Evolutionary conservation across 2,797 vertebrate genomes (phyloP), one percentile per base, ranked within the genome.

Genomic region (Myiothlypis coronata): DNA sequence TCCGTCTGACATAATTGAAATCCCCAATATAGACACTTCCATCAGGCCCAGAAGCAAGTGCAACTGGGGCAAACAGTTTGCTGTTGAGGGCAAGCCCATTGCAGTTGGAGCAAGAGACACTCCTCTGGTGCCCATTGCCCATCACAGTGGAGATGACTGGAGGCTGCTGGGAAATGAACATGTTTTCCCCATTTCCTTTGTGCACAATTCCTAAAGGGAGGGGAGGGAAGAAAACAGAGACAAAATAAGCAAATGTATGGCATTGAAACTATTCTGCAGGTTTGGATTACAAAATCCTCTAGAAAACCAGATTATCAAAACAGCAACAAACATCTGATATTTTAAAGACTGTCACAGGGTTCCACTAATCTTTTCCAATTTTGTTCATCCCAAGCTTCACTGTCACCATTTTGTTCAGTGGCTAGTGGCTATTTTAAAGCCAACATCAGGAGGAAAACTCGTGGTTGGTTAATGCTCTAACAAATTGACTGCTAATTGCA

Each of bases 141-240:
- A 99, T 99, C 89, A 99, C 98, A 0, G 98, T 99, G 87, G 98
- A 97, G 96, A 99, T 99, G 76, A 99, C 98, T 7, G 98, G 98
- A 4, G 99, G 99, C 95, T 99, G 99, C 98, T 99, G 99, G 96
- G 99, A 99, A 90, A 99, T 98, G 97, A 99, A 99, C 95, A 99
- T 96, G 83, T 99, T 99, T 96, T 99, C 99, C 78, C 99, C 99
- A 12, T 99, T 99, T 91, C 99, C 99, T 98, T 99, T 99, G 97
- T 99, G 99, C 67, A 99, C 98, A 86, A 99, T 99, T 96, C 99
- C 99, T 99, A 96, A 34, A 74, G 47, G 56, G 14, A 50, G 49
- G 17, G 7, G 12, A 61, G 27, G 50, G n/a, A 24, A 87, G 24
- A 83, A 74, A 83, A 86, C 3, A 69, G 28, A 67, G 32, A 55